Conservation (phyloP, 1,140 invertebrate species). For the Druon quercuslanigerum region DNA sequence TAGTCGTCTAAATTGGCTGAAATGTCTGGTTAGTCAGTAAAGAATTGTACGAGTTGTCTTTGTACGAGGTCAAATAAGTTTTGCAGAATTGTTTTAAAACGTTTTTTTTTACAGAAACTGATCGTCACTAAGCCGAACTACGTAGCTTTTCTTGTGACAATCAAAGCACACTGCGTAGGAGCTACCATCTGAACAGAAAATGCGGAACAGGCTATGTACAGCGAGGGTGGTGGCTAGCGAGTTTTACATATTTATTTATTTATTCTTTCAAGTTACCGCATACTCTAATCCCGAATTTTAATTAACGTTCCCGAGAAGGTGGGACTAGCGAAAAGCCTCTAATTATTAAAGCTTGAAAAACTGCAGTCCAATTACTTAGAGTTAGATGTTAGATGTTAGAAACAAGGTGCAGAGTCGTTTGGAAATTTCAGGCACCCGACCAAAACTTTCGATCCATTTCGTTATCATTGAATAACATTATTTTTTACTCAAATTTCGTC, state of each 20-base stretch:
- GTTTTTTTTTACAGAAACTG: slow-evolving; percentile 63
- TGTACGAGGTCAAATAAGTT: neutral
- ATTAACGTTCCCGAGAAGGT: neutral
- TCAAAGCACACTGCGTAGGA: slow-evolving; percentile 71
- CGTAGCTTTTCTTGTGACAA: slow-evolving; percentile 73
- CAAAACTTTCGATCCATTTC: too few relatives aligned
- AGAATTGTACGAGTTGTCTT: too few relatives aligned
- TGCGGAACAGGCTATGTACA: slow-evolving; percentile 69
- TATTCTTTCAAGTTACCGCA: too few relatives aligned
- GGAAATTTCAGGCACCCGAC: too few relatives aligned
- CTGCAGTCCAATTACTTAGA: neutral
- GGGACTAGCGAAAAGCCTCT: neutral
- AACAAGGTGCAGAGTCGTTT: neutral
- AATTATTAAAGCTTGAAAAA: slow-evolving; percentile 4
- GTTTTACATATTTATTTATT: slow-evolving; percentile 36
- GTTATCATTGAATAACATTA: too few relatives aligned
- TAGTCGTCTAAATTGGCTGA: too few relatives aligned
- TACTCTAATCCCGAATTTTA: too few relatives aligned
- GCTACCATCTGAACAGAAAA: slow-evolving; percentile 72
- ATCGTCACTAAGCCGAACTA: slow-evolving; percentile 72
- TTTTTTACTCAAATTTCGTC: too few relatives aligned
- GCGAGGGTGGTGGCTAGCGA: slow-evolving; percentile 59
- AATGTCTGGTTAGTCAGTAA: neutral
- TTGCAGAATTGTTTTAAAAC: neutral
- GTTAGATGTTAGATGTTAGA: neutral